Conservation (phyloP, 2,113 vertebrate genomes). For the Amazona vittata region DNA sequence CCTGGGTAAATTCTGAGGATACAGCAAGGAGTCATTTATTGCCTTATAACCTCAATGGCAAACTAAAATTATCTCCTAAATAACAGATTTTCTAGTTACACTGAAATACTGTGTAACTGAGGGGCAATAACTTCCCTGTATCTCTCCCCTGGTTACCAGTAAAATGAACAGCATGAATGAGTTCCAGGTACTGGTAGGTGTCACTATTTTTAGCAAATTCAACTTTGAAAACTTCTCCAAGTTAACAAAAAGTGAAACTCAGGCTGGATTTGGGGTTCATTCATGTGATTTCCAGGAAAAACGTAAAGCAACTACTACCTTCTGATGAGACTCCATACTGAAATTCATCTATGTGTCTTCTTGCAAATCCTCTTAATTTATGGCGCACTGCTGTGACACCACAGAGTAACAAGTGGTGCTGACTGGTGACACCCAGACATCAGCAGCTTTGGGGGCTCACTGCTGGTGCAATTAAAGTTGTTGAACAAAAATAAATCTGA, state of each 20-base stretch:
- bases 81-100: constrained; percentile 69
- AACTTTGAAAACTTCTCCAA: constrained; percentile 38
- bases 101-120: constrained; percentile 68
- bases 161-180: constrained; percentile 60
- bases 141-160: constrained; percentile 67
- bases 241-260: not conserved
- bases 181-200: constrained; percentile 24
- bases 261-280: not conserved
- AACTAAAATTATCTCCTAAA: constrained; percentile 77
- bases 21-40: constrained; percentile 69
- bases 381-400: not conserved
- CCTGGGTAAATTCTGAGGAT: constrained; percentile 54
- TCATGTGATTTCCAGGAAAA: not conserved
- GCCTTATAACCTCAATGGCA: constrained; percentile 58
- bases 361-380: not conserved
- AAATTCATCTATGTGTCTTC: not conserved
- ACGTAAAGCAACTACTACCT: not conserved
- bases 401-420: not conserved
- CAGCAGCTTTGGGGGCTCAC: not conserved
- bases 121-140: constrained; percentile 55
- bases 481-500: not conserved
- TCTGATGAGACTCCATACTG: not conserved
- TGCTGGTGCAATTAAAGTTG: not conserved
- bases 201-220: constrained; percentile 33
- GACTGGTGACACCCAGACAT: not conserved